Percentiles rank a stretch among this genome's conserved stretches.
These are phyloP conservation scores for Melanocharis versteri DNA, from an alignment of 2,113 vertebrate species.

Conservation along the genomic window DNA sequence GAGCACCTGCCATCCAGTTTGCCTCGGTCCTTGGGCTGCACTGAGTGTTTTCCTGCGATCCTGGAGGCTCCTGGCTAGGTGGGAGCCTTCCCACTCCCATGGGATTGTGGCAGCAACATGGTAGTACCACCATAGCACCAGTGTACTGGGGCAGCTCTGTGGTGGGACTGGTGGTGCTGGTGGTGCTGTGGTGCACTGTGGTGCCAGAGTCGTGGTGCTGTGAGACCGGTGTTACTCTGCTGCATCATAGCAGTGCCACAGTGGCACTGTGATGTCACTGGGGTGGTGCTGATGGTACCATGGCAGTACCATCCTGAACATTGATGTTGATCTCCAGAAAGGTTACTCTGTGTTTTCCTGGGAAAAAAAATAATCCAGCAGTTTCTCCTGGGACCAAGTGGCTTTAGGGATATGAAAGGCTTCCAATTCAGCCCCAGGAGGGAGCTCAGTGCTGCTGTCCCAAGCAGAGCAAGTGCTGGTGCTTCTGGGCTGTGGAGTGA, in stretches of 20 bases:
- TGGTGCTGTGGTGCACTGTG: not conserved
- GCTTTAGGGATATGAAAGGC: not conserved
- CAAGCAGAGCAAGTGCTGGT: not conserved
- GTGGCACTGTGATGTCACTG: not conserved
- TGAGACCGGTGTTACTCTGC: not conserved
- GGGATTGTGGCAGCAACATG: not conserved
- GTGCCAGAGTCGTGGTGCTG: not conserved
- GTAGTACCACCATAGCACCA: not conserved
- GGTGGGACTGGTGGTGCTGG: not conserved
- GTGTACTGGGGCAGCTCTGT: not conserved
- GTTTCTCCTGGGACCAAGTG: not conserved
- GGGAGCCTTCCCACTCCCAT: not conserved
- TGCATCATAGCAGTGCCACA: not conserved
- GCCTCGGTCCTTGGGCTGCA: not conserved
- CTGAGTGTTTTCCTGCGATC: fast-evolving
- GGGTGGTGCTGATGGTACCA: not conserved
- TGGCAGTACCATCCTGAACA: not conserved
- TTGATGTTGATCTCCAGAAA: not conserved
- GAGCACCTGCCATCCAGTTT: not conserved
- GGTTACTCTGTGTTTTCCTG: not conserved
- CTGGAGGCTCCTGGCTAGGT: not conserved
- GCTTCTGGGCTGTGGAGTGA: not conserved
- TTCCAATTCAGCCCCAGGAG: not conserved
- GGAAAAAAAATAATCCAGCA: not conserved
- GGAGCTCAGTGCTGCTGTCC: not conserved